Evolutionary conservation across 2,113 vertebrate genomes (phyloP).

Genomic region (Mugil cephalus): DNA sequence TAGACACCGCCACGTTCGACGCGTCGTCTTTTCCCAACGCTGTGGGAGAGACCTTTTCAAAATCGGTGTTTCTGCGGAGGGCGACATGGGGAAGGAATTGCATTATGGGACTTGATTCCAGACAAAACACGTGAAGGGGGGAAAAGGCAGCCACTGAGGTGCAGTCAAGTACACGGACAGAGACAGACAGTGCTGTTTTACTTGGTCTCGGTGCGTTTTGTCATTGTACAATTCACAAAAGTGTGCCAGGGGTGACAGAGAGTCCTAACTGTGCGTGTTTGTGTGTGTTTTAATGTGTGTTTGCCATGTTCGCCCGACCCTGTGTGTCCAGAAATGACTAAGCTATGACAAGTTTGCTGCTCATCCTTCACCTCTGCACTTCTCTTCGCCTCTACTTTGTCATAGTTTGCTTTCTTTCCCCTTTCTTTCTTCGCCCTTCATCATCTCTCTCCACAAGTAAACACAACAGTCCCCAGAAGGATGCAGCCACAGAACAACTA

Average conservation of each 20-base stretch:
- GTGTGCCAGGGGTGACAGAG: constrained; percentile 24
- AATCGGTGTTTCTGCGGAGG: constrained; percentile 3
- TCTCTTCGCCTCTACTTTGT: not conserved
- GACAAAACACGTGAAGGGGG: not conserved
- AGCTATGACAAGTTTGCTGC: constrained; percentile 5
- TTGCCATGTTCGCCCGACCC: not conserved
- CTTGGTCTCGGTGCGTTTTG: constrained; percentile 12
- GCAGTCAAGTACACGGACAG: not conserved
- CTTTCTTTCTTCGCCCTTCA: constrained; percentile 14
- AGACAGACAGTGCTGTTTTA: not conserved
- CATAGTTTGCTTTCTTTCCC: constrained; percentile 4
- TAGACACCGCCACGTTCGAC: constrained; percentile 33
- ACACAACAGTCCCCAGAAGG: not conserved
- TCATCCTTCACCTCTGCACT: constrained; percentile 6
- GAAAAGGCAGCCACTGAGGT: not conserved
- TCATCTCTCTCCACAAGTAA: constrained; percentile 9
- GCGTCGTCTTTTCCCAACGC: not conserved
- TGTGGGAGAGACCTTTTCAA: constrained; percentile 2
- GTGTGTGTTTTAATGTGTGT: not conserved
- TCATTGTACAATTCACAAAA: constrained; percentile 28
- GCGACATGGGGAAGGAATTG: not conserved
- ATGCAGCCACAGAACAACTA: too few relatives aligned
- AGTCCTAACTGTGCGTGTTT: not conserved
- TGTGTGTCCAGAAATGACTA: constrained; percentile 36
- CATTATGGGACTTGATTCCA: constrained; percentile 12